phyloP scores from a whole-genome alignment of 23 tunicate genomes.

The Corella eumyota region DNA sequence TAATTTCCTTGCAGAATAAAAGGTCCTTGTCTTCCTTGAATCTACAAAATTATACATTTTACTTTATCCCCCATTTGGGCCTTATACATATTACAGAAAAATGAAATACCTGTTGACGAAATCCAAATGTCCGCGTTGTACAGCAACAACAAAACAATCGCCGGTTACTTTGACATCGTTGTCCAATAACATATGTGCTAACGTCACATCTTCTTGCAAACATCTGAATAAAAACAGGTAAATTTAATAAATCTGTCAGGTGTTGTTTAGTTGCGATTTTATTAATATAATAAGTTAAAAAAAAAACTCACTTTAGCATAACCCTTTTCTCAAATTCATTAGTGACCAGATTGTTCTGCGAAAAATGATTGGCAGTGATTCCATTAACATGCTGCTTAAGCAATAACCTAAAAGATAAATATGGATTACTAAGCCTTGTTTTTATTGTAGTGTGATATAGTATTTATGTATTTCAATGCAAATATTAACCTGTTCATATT shows the following conservation, averaged over 20 bases:
- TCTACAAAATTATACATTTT: conserved; percentile 2
- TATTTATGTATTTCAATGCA: background rate
- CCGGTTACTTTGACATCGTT: conserved; percentile 30
- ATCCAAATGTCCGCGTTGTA: conserved; percentile 41
- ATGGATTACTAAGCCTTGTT: no score
- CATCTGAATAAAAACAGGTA: conserved; percentile 10
- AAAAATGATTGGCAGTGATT: no score
- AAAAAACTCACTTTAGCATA: no score
- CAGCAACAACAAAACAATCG: conserved; percentile 24
- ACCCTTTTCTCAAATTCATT: no score
- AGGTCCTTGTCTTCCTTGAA: conserved; percentile 25
- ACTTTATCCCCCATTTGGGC: no score
- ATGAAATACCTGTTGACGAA: conserved; percentile 70
- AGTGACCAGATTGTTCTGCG: no score
- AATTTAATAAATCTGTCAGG: background rate
- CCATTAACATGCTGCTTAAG: no score
- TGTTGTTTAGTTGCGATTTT: no score
- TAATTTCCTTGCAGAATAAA: conserved; percentile 44
- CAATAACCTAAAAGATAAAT: no score
- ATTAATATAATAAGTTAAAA: no score
- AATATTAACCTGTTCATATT: conserved; percentile 18
- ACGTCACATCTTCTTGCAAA: conserved; percentile 38
- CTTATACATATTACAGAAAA: no score
- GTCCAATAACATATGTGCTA: conserved; percentile 44
- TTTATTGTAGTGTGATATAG: no score